These are phyloP conservation scores for Bothrops jararaca DNA, from an alignment of 2,113 vertebrate species.

Conservation along the genomic window DNA sequence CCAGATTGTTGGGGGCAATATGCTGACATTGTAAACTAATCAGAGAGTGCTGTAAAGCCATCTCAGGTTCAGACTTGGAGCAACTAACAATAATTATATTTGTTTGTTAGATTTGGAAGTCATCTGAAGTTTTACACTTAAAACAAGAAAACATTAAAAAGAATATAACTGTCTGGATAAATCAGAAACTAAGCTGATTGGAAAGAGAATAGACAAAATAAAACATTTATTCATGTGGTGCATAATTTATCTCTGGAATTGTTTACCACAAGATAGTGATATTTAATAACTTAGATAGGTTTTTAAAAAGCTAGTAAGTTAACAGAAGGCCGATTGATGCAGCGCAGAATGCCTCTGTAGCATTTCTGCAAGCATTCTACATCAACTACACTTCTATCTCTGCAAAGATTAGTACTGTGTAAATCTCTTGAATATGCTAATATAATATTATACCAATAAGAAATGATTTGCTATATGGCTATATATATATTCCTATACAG, in stretches of 20 bases:
- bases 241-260: neutral
- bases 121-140: neutral
- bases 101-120: neutral
- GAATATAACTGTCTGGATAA: neutral
- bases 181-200: neutral
- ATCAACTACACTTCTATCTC: neutral
- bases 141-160: neutral
- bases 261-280: neutral
- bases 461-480: neutral
- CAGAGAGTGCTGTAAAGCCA: too few relatives aligned
- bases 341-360: neutral
- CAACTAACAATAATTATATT: too few relatives aligned
- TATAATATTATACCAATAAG: neutral
- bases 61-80: too few relatives aligned
- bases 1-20: too few relatives aligned
- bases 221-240: neutral
- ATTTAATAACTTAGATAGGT: neutral
- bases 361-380: neutral
- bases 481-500: neutral
- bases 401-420: neutral
- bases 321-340: neutral
- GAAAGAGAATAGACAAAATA: neutral
- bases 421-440: neutral
- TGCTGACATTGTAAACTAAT: too few relatives aligned
- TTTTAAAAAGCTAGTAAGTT: neutral